Percentiles rank a stretch among this genome's conserved stretches.
These are phyloP conservation scores for Eulimnadia texana DNA, from an alignment of 1,140 invertebrate genomes.

Conservation along the genomic window DNA sequence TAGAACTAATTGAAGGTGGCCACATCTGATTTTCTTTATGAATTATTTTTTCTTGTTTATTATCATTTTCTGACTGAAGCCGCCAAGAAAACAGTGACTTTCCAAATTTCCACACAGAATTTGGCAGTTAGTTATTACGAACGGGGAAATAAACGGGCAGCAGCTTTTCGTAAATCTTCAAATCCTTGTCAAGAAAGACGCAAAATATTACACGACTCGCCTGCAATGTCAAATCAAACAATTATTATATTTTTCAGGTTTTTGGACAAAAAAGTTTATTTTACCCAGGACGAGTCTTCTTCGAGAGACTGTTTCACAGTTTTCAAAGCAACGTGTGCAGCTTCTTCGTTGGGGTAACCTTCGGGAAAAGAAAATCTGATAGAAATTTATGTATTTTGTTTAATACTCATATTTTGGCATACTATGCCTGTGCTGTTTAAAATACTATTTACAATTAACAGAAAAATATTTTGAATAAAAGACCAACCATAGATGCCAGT, in stretches of 20 bases:
- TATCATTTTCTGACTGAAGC: too few species aligned
- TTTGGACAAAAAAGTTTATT: conserved; percentile 15
- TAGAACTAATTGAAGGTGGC: too few species aligned
- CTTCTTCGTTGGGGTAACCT: conserved; percentile 37
- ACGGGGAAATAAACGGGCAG: conserved; percentile 56
- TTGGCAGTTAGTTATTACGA: too few species aligned
- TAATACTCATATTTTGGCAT: too few species aligned
- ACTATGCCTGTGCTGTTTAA: too few species aligned
- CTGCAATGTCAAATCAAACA: conserved; percentile 29
- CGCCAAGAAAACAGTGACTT: too few species aligned
- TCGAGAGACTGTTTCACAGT: conserved; percentile 31
- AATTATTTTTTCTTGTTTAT: too few species aligned
- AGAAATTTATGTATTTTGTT: conserved; percentile 5
- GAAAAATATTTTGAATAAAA: too few species aligned
- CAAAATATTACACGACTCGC: conserved; percentile 69
- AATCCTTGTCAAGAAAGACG: conserved; percentile 54
- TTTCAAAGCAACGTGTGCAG: conserved; percentile 30
- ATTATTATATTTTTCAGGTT: not conserved
- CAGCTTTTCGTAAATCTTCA: conserved; percentile 53
- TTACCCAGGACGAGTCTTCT: conserved; percentile 24
- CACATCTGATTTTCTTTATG: too few species aligned
- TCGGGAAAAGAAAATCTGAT: conserved; percentile 25
- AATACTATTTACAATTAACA: too few species aligned
- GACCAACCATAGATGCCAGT: conserved; percentile 52
- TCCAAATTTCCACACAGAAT: too few species aligned